Percentiles rank a stretch among this genome's conserved stretches.
These are phyloP conservation scores for Villa cingulata DNA, from an alignment of 2,888 invertebrate species.

Conservation along the genomic window DNA sequence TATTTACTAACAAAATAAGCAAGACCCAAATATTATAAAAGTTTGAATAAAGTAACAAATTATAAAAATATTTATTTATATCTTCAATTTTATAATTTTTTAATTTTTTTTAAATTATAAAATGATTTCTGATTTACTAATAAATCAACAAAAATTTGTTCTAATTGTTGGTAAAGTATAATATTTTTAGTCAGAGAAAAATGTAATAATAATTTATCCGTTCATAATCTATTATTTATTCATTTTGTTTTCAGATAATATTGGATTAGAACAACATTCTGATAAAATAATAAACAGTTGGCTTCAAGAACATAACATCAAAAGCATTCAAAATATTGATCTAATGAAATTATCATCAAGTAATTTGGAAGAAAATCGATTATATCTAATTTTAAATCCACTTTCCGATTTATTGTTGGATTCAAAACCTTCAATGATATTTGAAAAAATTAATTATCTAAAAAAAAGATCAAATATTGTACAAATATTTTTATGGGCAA, in stretches of 20 bases:
- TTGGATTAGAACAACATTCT: slow-evolving; percentile 24
- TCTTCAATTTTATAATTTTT: no score
- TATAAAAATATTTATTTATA: no score
- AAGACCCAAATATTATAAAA: no score
- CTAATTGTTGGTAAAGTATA: slow-evolving; percentile 31
- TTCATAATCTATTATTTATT: neutral
- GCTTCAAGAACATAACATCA: slow-evolving; percentile 26
- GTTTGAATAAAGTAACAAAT: no score
- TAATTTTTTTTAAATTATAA: no score
- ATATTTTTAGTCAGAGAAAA: no score
- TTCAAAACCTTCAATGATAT: slow-evolving; percentile 22
- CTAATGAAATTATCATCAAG: slow-evolving; percentile 12
- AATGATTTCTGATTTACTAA: slow-evolving; percentile 29
- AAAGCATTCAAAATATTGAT: slow-evolving; percentile 21
- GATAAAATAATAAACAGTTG: slow-evolving; percentile 23
- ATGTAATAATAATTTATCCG: no score
- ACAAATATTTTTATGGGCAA: slow-evolving; percentile 30
- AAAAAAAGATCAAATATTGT: slow-evolving; percentile 22
- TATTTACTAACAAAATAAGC: no score
- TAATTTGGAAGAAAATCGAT: neutral
- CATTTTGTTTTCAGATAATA: neutral
- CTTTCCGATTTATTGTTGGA: slow-evolving; percentile 26
- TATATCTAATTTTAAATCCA: slow-evolving; percentile 25
- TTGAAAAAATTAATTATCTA: slow-evolving; percentile 24
- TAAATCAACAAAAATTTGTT: slow-evolving; percentile 28